A percentile compares a stretch with the other conserved stretches of the same genome.
Conservation (phyloP, 2,113 vertebrate genomes). For the Cygnus buccinator region DNA sequence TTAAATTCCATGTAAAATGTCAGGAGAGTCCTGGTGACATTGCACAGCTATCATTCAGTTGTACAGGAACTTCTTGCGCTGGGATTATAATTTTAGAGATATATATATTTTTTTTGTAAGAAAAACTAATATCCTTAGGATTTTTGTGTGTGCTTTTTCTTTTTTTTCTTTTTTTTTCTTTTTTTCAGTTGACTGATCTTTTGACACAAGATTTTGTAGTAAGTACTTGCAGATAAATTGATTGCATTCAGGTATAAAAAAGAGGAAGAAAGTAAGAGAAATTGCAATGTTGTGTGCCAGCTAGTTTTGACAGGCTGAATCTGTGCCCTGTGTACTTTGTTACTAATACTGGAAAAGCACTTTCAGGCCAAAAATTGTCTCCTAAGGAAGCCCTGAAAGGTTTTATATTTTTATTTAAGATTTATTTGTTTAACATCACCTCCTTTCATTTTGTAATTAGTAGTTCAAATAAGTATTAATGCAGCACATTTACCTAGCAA, state of each 20-base stretch:
- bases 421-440: not conserved
- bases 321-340: not conserved
- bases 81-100: not conserved
- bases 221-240: not conserved
- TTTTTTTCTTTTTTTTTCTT: not conserved
- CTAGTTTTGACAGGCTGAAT: not conserved
- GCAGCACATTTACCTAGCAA: not conserved
- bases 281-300: not conserved
- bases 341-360: not conserved
- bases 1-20: not conserved
- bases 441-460: not conserved
- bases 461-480: not conserved
- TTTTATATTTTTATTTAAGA: not conserved
- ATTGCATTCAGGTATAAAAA: not conserved
- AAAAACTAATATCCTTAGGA: not conserved
- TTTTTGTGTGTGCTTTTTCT: not conserved
- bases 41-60: not conserved
- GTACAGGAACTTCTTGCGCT: not conserved
- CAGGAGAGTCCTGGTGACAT: not conserved
- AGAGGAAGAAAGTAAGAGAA: not conserved
- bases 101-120: not conserved
- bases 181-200: not conserved
- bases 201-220: not conserved
- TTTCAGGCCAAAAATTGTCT: not conserved
- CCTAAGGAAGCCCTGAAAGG: not conserved